Evolutionary conservation across 2,113 vertebrate genomes (phyloP).

Genomic region (Caloenas nicobarica): DNA sequence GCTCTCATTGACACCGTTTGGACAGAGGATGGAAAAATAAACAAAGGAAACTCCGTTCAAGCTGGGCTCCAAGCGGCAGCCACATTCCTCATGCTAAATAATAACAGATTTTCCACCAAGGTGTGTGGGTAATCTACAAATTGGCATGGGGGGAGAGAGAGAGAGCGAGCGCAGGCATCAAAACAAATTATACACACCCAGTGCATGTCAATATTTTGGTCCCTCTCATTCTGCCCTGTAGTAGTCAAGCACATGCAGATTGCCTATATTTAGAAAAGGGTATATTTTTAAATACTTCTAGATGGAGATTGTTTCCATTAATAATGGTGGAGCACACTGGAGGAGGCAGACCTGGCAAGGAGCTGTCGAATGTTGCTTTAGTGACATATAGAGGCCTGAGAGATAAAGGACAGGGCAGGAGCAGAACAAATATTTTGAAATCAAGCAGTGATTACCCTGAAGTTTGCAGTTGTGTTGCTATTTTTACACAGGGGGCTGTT

Average conservation of each 20-base stretch:
- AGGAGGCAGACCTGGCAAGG: constrained; percentile 2
- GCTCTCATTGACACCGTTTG: constrained; percentile 69
- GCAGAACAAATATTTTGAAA: constrained; percentile 73
- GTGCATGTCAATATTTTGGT: constrained; percentile 82
- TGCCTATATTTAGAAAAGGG: constrained; percentile 74
- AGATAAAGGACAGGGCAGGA: constrained; percentile 66
- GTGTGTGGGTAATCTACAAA: not conserved
- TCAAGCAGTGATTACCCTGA: constrained; percentile 51
- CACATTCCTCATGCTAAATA: constrained; percentile 52
- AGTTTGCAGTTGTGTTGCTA: constrained; percentile 41
- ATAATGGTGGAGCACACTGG: constrained; percentile 57
- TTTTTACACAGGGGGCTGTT: constrained; percentile 34
- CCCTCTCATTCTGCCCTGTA: constrained; percentile 78
- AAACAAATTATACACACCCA: constrained; percentile 80
- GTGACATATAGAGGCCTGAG: constrained; percentile 63
- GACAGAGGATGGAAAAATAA: constrained; percentile 74
- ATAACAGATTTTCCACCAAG: constrained; percentile 54
- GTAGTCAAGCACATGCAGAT: constrained; percentile 72
- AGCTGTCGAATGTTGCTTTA: constrained; percentile 59
- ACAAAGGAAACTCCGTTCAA: constrained; percentile 69
- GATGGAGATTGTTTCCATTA: constrained; percentile 77
- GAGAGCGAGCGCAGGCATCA: constrained; percentile 44
- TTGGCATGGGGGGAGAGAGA: not conserved
- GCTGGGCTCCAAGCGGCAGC: constrained; percentile 15
- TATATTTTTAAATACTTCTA: constrained; percentile 62